Conservation (phyloP, 2,888 invertebrate species). For the Tubiluchus corallicola region DNA sequence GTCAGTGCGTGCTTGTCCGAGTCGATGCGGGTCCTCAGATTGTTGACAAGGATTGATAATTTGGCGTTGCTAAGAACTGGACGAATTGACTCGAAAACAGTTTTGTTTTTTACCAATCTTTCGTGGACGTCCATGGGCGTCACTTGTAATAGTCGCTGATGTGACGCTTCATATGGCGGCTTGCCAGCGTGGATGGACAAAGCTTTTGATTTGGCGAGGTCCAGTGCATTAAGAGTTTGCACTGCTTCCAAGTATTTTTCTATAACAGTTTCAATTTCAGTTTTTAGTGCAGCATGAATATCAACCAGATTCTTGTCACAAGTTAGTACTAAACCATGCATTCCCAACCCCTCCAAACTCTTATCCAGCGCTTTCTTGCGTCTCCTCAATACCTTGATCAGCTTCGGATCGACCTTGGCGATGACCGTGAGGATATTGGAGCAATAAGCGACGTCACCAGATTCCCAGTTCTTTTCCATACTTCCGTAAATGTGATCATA, state of each 20-base stretch:
- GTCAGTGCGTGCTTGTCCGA: conserved; percentile 20
- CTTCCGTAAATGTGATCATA: conserved; percentile 18
- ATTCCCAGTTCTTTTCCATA: conserved; percentile 15
- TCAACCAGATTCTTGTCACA: conserved; percentile 36
- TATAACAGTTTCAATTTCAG: conserved; percentile 19
- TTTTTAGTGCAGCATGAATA: conserved; percentile 20
- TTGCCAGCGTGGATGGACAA: conserved; percentile 16
- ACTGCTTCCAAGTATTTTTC: conserved; percentile 18
- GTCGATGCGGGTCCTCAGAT: conserved; percentile 19
- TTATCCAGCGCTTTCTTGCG: conserved; percentile 54
- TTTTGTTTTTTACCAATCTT: conserved; percentile 21
- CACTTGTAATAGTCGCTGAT: conserved; percentile 20
- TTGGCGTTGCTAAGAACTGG: conserved; percentile 17
- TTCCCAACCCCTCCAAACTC: conserved; percentile 65
- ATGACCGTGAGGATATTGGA: conserved; percentile 31
- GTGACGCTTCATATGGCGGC: conserved; percentile 18
- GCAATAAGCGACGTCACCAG: conserved; percentile 23
- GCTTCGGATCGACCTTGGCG: conserved; percentile 33
- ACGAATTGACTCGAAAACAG: conserved; percentile 18
- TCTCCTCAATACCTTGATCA: conserved; percentile 45
- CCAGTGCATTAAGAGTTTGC: conserved; percentile 19
- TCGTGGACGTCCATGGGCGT: conserved; percentile 19
- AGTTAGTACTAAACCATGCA: conserved; percentile 55
- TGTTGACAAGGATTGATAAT: conserved; percentile 16
- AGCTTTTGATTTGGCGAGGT: conserved; percentile 16